These are phyloP conservation scores for Lasioglossum malachurum DNA, from an alignment of 2,888 invertebrate species.

Conservation along the genomic window DNA sequence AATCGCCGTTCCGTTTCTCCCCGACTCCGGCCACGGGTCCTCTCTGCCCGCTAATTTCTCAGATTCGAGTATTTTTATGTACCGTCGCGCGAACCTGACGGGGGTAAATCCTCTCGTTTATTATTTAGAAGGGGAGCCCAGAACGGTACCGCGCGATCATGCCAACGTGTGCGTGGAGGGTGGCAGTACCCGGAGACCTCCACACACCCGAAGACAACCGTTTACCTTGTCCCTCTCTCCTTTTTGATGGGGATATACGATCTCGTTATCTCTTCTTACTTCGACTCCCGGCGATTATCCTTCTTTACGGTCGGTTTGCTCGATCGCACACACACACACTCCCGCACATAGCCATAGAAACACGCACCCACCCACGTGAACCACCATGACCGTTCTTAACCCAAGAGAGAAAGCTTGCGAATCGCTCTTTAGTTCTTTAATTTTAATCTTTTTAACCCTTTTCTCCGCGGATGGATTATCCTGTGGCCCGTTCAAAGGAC, in stretches of 20 bases:
- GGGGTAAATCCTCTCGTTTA: conserved; percentile 84
- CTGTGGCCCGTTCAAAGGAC: conserved; percentile 1
- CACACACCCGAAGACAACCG: conserved; percentile 48
- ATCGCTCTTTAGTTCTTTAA: conserved; percentile 7
- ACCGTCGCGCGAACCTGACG: conserved; percentile 77
- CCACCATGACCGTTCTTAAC: conserved; percentile 20
- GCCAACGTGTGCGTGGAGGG: conserved; percentile 11
- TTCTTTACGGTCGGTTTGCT: conserved; percentile 63
- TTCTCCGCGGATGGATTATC: conserved; percentile 5
- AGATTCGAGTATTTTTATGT: conserved; percentile 85
- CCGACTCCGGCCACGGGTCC: conserved; percentile 76
- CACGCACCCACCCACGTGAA: not conserved
- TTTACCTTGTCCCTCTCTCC: conserved; percentile 65
- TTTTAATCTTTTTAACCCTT: conserved; percentile 25
- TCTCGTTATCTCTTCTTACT: conserved; percentile 73
- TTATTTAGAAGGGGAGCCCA: conserved; percentile 81
- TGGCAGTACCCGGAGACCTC: conserved; percentile 21
- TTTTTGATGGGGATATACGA: conserved; percentile 64
- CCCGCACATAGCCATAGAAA: not conserved
- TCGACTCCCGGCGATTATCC: conserved; percentile 67
- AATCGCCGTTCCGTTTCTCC: conserved; percentile 49
- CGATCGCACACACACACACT: conserved; percentile 37
- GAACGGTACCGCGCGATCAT: conserved; percentile 7
- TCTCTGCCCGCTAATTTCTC: conserved; percentile 84
- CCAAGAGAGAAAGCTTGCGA: not conserved